A percentile compares a stretch with the other conserved stretches of the same genome.
Conservation (phyloP, 2,888 invertebrate genomes). For the Fragum fragum region DNA sequence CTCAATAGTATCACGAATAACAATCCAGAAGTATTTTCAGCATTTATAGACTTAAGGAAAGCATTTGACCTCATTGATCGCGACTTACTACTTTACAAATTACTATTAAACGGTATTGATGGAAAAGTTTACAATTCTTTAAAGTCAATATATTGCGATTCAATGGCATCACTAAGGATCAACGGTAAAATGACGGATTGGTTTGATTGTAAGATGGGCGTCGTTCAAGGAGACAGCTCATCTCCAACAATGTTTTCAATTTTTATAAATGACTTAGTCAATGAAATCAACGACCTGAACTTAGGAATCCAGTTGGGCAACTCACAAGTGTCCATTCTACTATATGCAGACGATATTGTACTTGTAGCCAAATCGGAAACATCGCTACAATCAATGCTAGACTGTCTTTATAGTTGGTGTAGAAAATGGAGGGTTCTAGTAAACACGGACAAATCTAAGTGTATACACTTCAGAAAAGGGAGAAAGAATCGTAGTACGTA, state of each 20-base stretch:
- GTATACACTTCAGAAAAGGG: conserved; percentile 33
- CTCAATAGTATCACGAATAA: conserved; percentile 37
- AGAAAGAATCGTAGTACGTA: conserved; percentile 9
- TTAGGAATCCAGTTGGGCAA: conserved; percentile 30
- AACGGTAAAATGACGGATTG: conserved; percentile 44
- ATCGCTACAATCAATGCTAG: conserved; percentile 36
- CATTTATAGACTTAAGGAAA: conserved; percentile 31
- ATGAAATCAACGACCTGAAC: conserved; percentile 37
- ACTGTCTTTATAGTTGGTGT: conserved; percentile 42
- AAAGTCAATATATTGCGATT: not conserved
- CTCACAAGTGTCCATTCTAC: conserved; percentile 23
- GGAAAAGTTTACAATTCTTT: conserved; percentile 42
- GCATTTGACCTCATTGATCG: conserved; percentile 36
- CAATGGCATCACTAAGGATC: conserved; percentile 19
- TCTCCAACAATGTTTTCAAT: conserved; percentile 48
- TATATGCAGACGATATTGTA: conserved; percentile 52
- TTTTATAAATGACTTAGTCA: conserved; percentile 38
- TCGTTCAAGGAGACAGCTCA: conserved; percentile 34
- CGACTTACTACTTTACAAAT: conserved; percentile 47
- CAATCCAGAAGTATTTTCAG: conserved; percentile 14
- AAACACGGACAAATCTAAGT: conserved; percentile 35
- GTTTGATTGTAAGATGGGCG: conserved; percentile 35
- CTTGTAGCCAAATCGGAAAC: conserved; percentile 29
- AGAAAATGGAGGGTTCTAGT: conserved; percentile 39
- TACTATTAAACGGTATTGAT: conserved; percentile 34